Evolutionary conservation across 2,113 vertebrate species (phyloP).

Genomic region (Prunella fulvescens): DNA sequence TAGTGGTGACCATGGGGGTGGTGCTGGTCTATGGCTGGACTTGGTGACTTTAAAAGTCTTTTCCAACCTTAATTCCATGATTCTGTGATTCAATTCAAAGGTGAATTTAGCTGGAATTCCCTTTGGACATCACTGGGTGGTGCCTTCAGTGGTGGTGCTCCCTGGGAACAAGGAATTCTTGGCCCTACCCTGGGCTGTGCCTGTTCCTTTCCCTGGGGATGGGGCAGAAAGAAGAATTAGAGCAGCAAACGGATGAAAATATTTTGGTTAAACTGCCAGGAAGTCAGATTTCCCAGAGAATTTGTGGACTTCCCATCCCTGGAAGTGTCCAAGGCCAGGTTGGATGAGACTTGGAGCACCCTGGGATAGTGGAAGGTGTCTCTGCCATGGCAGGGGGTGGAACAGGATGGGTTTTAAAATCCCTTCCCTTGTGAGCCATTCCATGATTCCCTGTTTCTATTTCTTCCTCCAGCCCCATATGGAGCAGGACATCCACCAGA

Average conservation of each 20-base stretch:
- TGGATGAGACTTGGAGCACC: not conserved
- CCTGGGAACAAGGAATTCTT: not conserved
- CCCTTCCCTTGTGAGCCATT: not conserved
- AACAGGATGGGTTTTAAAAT: fast-evolving
- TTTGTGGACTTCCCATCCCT: not conserved
- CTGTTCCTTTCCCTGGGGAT: not conserved
- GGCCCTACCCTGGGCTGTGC: not conserved
- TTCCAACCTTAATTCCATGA: not conserved
- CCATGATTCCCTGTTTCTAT: fast-evolving
- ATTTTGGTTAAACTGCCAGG: fast-evolving
- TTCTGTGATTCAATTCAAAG: fast-evolving
- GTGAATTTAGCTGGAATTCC: not conserved
- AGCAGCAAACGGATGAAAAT: fast-evolving
- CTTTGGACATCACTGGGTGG: not conserved
- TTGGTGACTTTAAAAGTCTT: not conserved
- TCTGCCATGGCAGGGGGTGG: not conserved
- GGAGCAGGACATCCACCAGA: not conserved
- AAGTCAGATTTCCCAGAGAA: not conserved
- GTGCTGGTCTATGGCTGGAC: not conserved
- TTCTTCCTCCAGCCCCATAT: fast-evolving
- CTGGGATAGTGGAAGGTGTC: not conserved
- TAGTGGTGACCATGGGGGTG: not conserved
- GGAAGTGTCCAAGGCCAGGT: not conserved
- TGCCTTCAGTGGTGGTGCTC: not conserved
- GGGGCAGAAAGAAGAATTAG: not conserved